A percentile compares a stretch with the other conserved stretches of the same genome.
Evolutionary conservation across 2,888 invertebrate genomes (phyloP).

Genomic region (Gisinianus flammeolus): DNA sequence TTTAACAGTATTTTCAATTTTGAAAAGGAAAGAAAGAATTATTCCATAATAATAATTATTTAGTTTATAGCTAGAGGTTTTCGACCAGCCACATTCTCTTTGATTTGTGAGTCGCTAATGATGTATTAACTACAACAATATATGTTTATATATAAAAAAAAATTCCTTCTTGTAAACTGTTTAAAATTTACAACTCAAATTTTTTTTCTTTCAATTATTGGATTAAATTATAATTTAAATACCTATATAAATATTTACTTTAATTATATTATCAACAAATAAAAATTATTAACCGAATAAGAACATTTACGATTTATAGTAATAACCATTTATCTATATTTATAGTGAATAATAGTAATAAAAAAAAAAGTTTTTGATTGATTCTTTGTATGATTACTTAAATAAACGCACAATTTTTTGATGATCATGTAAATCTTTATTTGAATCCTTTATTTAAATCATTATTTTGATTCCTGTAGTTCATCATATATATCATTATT

Average conservation of each 20-base stretch:
- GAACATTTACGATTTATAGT: background rate
- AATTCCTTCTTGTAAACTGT: slow-evolving; percentile 10
- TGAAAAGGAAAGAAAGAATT: background rate
- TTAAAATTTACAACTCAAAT: slow-evolving; percentile 1
- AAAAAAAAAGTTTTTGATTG: slow-evolving; percentile 28
- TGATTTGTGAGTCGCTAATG: slow-evolving; percentile 35
- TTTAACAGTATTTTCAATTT: background rate
- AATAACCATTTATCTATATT: background rate
- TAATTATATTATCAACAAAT: no score
- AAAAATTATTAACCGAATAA: no score
- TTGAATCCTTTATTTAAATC: slow-evolving; percentile 1
- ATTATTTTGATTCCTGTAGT: slow-evolving; percentile 5
- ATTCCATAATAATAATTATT: slow-evolving; percentile 22
- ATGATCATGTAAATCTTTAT: slow-evolving; percentile 8
- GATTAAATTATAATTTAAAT: slow-evolving; percentile 25
- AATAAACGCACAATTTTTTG: slow-evolving; percentile 29
- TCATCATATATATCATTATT: background rate
- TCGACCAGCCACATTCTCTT: slow-evolving; percentile 33
- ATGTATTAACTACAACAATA: background rate
- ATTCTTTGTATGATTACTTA: background rate
- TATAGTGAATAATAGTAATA: slow-evolving; percentile 32
- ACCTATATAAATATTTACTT: no score
- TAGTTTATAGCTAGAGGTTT: slow-evolving; percentile 34
- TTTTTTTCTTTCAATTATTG: slow-evolving; percentile 24
- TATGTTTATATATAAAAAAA: slow-evolving; percentile 7